A percentile compares a stretch with the other conserved stretches of the same genome.
Conservation (phyloP, 2,888 invertebrate genomes). For the Synanthedon myopaeformis region DNA sequence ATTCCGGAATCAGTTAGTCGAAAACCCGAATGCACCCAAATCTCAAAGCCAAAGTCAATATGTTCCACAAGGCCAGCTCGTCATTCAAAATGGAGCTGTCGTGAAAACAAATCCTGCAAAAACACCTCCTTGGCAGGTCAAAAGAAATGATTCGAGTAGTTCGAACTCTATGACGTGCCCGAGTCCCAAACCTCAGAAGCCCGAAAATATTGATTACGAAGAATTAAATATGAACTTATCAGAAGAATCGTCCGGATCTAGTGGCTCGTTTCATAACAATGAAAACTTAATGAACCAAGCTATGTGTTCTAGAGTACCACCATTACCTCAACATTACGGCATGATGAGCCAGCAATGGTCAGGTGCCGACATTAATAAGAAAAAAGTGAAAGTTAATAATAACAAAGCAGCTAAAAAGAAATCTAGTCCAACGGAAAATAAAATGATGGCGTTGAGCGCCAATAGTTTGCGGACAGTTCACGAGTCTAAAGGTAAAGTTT, state of each 20-base stretch:
- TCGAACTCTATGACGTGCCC: constrained; percentile 39
- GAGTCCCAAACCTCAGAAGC: constrained; percentile 41
- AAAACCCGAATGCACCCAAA: constrained; percentile 41
- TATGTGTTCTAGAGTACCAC: constrained; percentile 78
- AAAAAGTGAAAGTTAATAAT: constrained; percentile 70
- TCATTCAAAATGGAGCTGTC: constrained; percentile 61
- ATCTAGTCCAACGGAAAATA: constrained; percentile 35
- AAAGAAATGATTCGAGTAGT: constrained; percentile 37
- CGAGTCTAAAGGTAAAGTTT: constrained; percentile 51
- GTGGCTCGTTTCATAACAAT: constrained; percentile 38
- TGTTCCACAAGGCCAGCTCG: constrained; percentile 48
- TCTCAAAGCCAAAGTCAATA: constrained; percentile 38
- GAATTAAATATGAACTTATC: constrained; percentile 41
- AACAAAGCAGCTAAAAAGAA: constrained; percentile 67
- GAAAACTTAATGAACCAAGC: constrained; percentile 54
- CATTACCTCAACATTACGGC: constrained; percentile 75
- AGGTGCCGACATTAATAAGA: constrained; percentile 41
- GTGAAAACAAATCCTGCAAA: constrained; percentile 65
- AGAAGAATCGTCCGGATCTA: constrained; percentile 44
- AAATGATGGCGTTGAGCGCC: constrained; percentile 31
- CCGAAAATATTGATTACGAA: constrained; percentile 46
- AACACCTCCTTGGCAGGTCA: constrained; percentile 73
- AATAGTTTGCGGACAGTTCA: constrained; percentile 45
- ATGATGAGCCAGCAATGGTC: constrained; percentile 62
- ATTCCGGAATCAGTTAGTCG: constrained; percentile 44